phyloP scores from a whole-genome alignment of 2,888 invertebrate genomes.

The Tridacna gigas region DNA sequence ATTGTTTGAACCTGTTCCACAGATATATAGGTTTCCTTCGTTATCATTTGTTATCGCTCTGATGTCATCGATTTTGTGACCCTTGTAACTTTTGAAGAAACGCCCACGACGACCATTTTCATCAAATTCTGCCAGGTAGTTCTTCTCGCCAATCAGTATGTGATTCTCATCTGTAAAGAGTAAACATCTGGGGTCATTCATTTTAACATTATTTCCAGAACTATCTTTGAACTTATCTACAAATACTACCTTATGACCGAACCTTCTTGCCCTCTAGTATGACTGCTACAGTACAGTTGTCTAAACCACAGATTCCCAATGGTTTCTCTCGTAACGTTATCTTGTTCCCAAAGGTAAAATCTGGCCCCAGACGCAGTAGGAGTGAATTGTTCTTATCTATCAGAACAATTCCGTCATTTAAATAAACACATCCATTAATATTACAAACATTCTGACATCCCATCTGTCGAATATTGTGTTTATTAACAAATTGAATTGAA shows the following conservation, averaged over 20 bases:
- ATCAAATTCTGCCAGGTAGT: slow-evolving; percentile 13
- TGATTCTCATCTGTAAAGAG: neutral
- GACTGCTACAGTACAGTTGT: neutral
- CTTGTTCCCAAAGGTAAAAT: neutral
- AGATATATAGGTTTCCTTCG: neutral
- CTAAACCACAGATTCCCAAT: slow-evolving; percentile 2
- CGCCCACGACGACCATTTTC: neutral
- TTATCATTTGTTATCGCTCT: neutral
- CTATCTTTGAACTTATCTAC: neutral
- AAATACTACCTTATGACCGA: neutral
- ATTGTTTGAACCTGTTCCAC: neutral
- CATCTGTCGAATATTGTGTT: neutral
- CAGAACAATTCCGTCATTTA: neutral
- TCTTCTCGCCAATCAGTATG: slow-evolving; percentile 11
- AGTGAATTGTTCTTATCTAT: slow-evolving; percentile 8
- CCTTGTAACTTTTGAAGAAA: slow-evolving; percentile 25
- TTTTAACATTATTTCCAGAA: neutral
- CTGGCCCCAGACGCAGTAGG: neutral
- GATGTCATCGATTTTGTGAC: slow-evolving; percentile 2
- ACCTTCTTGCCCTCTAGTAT: neutral
- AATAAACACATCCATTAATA: slow-evolving; percentile 1
- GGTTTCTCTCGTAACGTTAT: neutral
- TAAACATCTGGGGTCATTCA: slow-evolving; percentile 14
- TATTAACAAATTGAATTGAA: neutral
- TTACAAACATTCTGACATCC: neutral